Evolutionary conservation across 53 echinoderm and acorn worm genomes (phyloP).

Genomic region (Mesocentrotus franciscanus): DNA sequence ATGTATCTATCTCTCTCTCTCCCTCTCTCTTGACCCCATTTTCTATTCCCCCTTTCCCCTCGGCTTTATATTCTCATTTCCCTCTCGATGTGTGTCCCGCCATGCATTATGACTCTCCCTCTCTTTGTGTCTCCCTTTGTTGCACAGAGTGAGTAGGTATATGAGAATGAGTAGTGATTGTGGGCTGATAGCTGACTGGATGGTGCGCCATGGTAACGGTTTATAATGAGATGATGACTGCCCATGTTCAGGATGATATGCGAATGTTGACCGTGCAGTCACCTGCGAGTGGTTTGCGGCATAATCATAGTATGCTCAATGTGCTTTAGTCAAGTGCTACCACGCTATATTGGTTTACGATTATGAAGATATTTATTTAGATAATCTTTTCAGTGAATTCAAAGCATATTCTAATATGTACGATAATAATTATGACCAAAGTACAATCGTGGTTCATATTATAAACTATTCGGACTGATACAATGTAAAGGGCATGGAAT

Average conservation of each 20-base stretch:
- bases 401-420: too few species aligned
- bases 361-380: background rate
- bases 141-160: background rate
- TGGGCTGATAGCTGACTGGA: background rate
- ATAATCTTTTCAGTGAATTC: background rate
- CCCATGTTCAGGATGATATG: background rate
- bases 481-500: background rate
- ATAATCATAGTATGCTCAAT: too few species aligned
- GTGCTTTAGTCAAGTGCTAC: background rate
- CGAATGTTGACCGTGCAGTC: background rate
- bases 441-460: background rate
- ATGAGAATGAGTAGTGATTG: background rate
- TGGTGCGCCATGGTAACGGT: constrained; percentile 4
- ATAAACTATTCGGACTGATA: background rate
- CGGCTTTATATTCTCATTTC: background rate
- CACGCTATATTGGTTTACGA: background rate
- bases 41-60: background rate
- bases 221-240: constrained; percentile 18
- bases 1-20: too few species aligned
- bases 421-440: background rate
- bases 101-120: background rate
- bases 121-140: background rate
- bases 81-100: too few species aligned
- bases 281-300: background rate
- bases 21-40: background rate